Percentiles rank a stretch among this genome's conserved stretches.
phyloP scores from a whole-genome alignment of 2,113 vertebrate species.

The Burhinus bistriatus region DNA sequence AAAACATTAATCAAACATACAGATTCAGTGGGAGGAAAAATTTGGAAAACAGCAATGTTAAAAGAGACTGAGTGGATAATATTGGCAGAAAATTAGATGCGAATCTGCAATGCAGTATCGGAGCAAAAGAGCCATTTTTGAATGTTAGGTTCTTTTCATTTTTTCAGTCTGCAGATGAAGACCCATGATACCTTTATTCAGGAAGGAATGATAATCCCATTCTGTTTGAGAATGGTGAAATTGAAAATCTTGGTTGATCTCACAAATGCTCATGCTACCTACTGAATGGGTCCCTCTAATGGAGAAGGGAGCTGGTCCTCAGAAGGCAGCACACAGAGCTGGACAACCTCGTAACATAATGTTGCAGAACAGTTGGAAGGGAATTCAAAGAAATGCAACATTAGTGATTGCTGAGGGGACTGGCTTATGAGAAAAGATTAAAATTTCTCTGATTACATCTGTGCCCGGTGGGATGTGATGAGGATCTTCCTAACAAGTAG shows the following conservation, averaged over 20 bases:
- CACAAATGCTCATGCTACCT: background rate
- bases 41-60: constrained; percentile 20
- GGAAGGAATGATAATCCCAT: background rate
- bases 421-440: background rate
- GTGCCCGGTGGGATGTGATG: background rate
- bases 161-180: background rate
- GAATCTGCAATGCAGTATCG: background rate
- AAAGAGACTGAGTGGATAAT: constrained; percentile 18
- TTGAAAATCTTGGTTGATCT: background rate
- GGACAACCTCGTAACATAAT: background rate
- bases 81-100: background rate
- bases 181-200: background rate
- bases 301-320: background rate
- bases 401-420: background rate
- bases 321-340: background rate
- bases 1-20: constrained; percentile 58
- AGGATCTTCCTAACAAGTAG: background rate
- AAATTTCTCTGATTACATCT: constrained; percentile 1
- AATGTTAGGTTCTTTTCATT: background rate
- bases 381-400: background rate
- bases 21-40: constrained; percentile 27
- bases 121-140: background rate
- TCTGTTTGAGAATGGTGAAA: background rate
- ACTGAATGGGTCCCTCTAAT: background rate
- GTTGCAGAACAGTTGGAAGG: background rate